A percentile compares a stretch with the other conserved stretches of the same genome.
phyloP scores from a whole-genome alignment of 2,888 invertebrate species.

The Seira ritae region DNA sequence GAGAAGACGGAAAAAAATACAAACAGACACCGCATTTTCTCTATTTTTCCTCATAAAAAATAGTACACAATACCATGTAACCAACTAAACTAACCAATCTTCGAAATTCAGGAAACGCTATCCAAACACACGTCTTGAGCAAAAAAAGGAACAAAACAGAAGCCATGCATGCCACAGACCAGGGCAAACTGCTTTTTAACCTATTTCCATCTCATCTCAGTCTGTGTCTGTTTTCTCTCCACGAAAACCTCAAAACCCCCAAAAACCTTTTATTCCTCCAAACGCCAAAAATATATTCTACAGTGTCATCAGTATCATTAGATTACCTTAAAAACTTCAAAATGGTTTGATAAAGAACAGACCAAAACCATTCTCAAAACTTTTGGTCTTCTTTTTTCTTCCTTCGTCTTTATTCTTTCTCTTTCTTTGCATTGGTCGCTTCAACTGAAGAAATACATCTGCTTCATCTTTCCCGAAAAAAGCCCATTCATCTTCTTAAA shows the following conservation, averaged over 20 bases:
- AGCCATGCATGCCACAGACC: not conserved
- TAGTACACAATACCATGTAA: not conserved
- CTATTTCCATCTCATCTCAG: slow-evolving; percentile 20
- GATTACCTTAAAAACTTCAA: slow-evolving; percentile 27
- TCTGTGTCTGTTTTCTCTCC: not conserved
- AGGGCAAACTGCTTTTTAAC: not conserved
- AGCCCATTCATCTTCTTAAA: slow-evolving; percentile 55
- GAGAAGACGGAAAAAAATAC: slow-evolving; percentile 56
- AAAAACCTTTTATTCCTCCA: not conserved
- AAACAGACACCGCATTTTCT: slow-evolving; percentile 29
- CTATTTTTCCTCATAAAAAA: not conserved
- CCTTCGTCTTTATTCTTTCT: not conserved
- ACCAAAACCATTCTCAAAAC: slow-evolving; percentile 17
- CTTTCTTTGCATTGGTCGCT: not conserved
- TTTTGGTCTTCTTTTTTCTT: not conserved
- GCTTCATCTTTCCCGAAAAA: slow-evolving; percentile 32
- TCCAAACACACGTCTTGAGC: not conserved
- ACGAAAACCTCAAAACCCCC: not conserved
- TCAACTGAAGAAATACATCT: slow-evolving; percentile 45
- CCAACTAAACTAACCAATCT: not conserved
- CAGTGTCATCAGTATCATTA: slow-evolving; percentile 27
- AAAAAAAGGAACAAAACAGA: not conserved
- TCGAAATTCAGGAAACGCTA: not conserved
- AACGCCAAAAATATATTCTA: slow-evolving; percentile 10
- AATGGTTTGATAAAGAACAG: slow-evolving; percentile 37